A percentile compares a stretch with the other conserved stretches of the same genome.
Evolutionary conservation across 2,888 invertebrate genomes (phyloP).

Genomic region (Hedya salicella): DNA sequence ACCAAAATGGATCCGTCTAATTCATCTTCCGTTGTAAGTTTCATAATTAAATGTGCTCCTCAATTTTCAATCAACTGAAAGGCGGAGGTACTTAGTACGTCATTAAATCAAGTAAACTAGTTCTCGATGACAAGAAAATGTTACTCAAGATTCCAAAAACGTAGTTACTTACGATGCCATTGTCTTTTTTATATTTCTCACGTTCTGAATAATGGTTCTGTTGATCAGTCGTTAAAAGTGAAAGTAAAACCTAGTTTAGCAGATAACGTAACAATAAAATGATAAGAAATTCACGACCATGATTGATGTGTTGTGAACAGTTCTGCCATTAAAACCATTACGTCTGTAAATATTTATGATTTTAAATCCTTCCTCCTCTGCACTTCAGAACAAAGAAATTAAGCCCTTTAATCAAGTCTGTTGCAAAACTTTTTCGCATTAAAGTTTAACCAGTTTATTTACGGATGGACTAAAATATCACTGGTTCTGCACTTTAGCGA

Average conservation of each 20-base stretch:
- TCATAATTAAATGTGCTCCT: not conserved
- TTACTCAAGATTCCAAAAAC: constrained; percentile 8
- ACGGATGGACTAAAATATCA: not conserved
- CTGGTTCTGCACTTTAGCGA: not conserved
- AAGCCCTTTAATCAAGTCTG: not conserved
- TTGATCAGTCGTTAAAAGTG: constrained; percentile 18
- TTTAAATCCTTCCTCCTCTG: not conserved
- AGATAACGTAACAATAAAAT: constrained; percentile 24
- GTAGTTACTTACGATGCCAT: not conserved
- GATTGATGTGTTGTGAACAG: not conserved
- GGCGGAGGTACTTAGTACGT: too few relatives aligned
- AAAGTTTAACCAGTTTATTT: constrained; percentile 15
- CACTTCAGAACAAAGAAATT: not conserved
- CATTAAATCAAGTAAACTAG: too few relatives aligned
- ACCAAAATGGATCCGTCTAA: too few relatives aligned
- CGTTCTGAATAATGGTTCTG: constrained; percentile 25
- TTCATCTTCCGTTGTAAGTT: not conserved
- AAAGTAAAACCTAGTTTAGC: constrained; percentile 32
- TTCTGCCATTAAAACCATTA: not conserved
- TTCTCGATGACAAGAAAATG: not conserved
- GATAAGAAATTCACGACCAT: constrained; percentile 21
- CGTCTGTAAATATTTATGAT: constrained; percentile 3
- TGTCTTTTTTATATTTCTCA: constrained; percentile 26
- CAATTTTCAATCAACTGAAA: too few relatives aligned
- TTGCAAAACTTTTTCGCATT: not conserved